phyloP scores from a whole-genome alignment of 2,797 vertebrate species.

The Morelia viridis region DNA sequence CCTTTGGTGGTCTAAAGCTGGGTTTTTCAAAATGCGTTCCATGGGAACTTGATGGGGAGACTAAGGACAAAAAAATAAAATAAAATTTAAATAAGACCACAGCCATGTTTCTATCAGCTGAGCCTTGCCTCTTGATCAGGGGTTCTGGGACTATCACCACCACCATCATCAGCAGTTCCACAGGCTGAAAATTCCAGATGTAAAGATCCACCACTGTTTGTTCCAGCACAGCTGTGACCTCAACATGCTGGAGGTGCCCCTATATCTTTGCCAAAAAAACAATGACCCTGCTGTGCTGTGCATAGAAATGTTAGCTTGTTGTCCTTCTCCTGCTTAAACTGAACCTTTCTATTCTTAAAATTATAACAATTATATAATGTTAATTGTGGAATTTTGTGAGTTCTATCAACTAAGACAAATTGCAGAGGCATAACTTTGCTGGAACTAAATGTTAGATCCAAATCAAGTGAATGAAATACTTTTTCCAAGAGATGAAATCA shows the following conservation, averaged over 20 bases:
- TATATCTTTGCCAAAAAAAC: background rate
- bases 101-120: too few relatives aligned
- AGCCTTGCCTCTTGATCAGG: too few relatives aligned
- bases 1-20: background rate
- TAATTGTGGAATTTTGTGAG: background rate
- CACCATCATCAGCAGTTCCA: background rate
- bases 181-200: background rate
- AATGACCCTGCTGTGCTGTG: background rate
- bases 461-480: constrained; percentile 5
- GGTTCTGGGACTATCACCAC: too few relatives aligned
- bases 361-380: background rate
- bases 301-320: background rate
- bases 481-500: constrained; percentile 30
- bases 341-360: background rate
- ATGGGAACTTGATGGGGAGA: too few relatives aligned
- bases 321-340: background rate
- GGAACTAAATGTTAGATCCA: background rate
- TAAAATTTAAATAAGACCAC: too few relatives aligned
- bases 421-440: background rate
- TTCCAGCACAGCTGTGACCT: background rate
- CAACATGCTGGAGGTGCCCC: background rate
- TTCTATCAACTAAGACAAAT: background rate
- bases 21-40: too few relatives aligned
- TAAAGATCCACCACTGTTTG: background rate
- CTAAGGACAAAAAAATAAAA: too few relatives aligned